Evolutionary conservation across 2,888 invertebrate species (phyloP).

Genomic region (Chymomyza caudatula): DNA sequence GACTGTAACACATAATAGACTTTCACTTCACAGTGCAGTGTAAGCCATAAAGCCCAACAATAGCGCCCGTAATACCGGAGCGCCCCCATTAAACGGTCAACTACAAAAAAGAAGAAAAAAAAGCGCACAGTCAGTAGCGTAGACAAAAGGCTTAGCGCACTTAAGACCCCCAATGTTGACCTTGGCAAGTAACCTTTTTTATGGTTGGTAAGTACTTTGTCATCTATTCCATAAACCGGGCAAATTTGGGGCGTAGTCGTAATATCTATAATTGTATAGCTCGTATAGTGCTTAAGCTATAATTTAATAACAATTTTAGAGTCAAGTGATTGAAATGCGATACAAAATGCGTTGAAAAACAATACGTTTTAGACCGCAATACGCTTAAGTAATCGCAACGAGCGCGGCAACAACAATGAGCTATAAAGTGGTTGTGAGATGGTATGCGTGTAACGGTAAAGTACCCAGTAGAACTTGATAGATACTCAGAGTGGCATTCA

Average conservation of each 20-base stretch:
- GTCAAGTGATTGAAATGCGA: slow-evolving; percentile 1
- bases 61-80: slow-evolving; percentile 10
- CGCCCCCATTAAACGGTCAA: slow-evolving; percentile 60
- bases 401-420: background rate
- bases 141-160: slow-evolving; percentile 40
- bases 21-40: slow-evolving; percentile 62
- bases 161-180: slow-evolving; percentile 11
- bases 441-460: background rate
- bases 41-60: slow-evolving; percentile 34
- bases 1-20: slow-evolving; percentile 44
- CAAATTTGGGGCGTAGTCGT: slow-evolving; percentile 49
- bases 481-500: too few species aligned
- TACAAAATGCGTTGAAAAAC: background rate
- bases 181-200: slow-evolving; percentile 3
- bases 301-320: background rate
- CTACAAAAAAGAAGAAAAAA: background rate
- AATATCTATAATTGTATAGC: background rate
- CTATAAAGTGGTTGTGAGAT: background rate
- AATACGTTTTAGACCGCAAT: background rate
- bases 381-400: slow-evolving; percentile 2
- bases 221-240: slow-evolving; percentile 19
- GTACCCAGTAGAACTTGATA: background rate
- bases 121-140: slow-evolving; percentile 11
- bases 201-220: background rate
- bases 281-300: background rate